Conservation (phyloP, 2,113 vertebrate genomes). For the Misgurnus anguillicaudatus region DNA sequence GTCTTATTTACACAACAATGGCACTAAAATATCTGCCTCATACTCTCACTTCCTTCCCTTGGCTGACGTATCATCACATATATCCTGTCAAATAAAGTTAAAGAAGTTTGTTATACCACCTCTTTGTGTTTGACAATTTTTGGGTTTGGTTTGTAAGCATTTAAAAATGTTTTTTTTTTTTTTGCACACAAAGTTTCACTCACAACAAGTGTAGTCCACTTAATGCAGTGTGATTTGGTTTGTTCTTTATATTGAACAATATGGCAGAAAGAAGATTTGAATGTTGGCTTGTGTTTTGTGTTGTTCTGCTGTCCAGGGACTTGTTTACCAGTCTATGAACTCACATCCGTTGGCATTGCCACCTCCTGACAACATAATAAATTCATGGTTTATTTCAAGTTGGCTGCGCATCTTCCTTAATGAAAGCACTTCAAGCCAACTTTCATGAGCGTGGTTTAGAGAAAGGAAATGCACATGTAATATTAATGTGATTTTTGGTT, state of each 20-base stretch:
- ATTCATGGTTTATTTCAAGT: slow-evolving; percentile 37
- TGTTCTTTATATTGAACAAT: not conserved
- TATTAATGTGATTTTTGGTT: slow-evolving; percentile 30
- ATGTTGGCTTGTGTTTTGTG: not conserved
- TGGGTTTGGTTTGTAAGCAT: not conserved
- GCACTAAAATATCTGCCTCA: not conserved
- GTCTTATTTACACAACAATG: slow-evolving; percentile 7
- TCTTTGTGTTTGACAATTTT: slow-evolving; percentile 10
- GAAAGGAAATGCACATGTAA: slow-evolving; percentile 26
- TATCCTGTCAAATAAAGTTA: slow-evolving; percentile 74
- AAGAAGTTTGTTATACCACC: slow-evolving; percentile 59
- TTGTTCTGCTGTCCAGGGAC: slow-evolving; percentile 3
- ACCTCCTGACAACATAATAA: slow-evolving; percentile 28
- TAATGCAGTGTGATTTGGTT: not conserved
- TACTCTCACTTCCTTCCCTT: slow-evolving; percentile 19
- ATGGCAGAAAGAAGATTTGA: not conserved
- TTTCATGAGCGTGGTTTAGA: not conserved
- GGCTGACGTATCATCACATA: slow-evolving; percentile 41
- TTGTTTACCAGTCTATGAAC: slow-evolving; percentile 9
- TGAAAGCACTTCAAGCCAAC: slow-evolving; percentile 16
- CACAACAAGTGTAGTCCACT: not conserved
- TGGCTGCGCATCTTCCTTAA: slow-evolving; percentile 23
- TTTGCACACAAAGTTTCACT: not conserved
- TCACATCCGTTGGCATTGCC: slow-evolving; percentile 14
- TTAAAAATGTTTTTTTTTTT: too few species aligned